Conservation (phyloP, 2,888 invertebrate genomes). For the Hypena proboscidalis region DNA sequence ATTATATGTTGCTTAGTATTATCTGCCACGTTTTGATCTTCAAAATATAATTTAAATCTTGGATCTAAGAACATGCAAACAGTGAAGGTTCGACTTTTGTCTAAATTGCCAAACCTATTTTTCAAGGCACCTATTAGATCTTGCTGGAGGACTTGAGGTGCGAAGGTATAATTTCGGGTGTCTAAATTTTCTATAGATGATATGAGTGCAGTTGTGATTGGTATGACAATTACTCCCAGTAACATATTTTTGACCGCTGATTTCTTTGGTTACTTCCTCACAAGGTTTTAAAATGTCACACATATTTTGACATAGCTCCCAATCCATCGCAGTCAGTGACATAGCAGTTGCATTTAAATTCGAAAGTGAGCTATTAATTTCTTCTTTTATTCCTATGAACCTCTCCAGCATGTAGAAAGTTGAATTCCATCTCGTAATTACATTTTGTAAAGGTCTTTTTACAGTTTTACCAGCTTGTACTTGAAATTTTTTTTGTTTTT, state of each 20-base stretch:
- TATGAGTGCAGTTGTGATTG: slow-evolving; percentile 1
- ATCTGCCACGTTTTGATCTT: slow-evolving; percentile 8
- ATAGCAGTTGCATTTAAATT: slow-evolving; percentile 13
- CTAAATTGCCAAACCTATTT: neutral
- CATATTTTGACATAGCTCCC: slow-evolving; percentile 1
- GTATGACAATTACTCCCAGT: slow-evolving; percentile 6
- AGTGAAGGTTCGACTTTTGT: slow-evolving; percentile 6
- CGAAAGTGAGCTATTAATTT: slow-evolving; percentile 15
- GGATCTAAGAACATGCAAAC: slow-evolving; percentile 22
- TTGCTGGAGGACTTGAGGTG: slow-evolving; percentile 3
- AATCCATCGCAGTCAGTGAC: neutral
- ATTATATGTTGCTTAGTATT: slow-evolving; percentile 7
- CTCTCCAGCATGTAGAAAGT: slow-evolving; percentile 23
- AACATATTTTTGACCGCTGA: slow-evolving; percentile 4
- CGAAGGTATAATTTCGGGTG: neutral
- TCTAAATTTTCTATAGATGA: slow-evolving; percentile 1
- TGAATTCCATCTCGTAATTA: slow-evolving; percentile 20
- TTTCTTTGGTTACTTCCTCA: slow-evolving; percentile 7
- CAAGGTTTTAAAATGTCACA: slow-evolving; percentile 5
- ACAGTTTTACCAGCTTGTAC: slow-evolving; percentile 1
- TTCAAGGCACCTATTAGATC: slow-evolving; percentile 4
- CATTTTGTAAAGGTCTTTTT: slow-evolving; percentile 16
- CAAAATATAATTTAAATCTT: slow-evolving; percentile 22
- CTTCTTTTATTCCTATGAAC: slow-evolving; percentile 15
- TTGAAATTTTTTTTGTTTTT: slow-evolving; percentile 6